Evolutionary conservation across 2,113 vertebrate genomes (phyloP).

Genomic region (Poeciliopsis turrubarensis): DNA sequence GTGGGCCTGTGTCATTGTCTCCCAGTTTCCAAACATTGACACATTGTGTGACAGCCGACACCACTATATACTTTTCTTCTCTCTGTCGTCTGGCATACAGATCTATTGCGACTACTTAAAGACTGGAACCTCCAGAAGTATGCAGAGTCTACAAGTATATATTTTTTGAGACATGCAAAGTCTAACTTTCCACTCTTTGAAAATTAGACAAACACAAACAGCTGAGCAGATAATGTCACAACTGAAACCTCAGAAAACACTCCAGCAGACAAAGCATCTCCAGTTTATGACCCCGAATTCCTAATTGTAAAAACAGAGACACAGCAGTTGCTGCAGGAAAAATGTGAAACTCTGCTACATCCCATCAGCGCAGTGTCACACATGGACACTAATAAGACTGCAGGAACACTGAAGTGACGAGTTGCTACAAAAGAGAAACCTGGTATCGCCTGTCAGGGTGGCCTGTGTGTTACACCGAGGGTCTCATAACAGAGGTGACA

Average conservation of each 20-base stretch:
- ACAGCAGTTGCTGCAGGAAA: slow-evolving; percentile 33
- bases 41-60: slow-evolving; percentile 33
- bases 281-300: slow-evolving; percentile 37
- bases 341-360: slow-evolving; percentile 33
- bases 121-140: not conserved
- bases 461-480: slow-evolving; percentile 37
- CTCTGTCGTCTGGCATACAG: slow-evolving; percentile 25
- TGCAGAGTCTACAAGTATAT: not conserved
- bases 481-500: slow-evolving; percentile 45
- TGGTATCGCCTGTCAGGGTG: slow-evolving; percentile 63
- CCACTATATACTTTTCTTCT: slow-evolving; percentile 11
- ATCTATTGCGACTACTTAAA: not conserved
- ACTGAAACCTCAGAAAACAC: not conserved
- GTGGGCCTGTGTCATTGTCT: slow-evolving; percentile 37
- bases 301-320: slow-evolving; percentile 45
- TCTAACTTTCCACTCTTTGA: not conserved
- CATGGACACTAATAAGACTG: slow-evolving; percentile 29
- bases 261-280: not conserved
- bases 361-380: slow-evolving; percentile 27
- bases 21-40: slow-evolving; percentile 17
- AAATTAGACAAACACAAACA: not conserved
- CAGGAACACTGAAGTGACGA: slow-evolving; percentile 30
- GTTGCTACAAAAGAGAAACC: slow-evolving; percentile 33
- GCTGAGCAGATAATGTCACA: not conserved
- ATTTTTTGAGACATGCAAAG: not conserved